Evolutionary conservation across 2,113 vertebrate species (phyloP), one percentile per base, ranked within the genome.

Genomic region (Leucopternis melanops): DNA sequence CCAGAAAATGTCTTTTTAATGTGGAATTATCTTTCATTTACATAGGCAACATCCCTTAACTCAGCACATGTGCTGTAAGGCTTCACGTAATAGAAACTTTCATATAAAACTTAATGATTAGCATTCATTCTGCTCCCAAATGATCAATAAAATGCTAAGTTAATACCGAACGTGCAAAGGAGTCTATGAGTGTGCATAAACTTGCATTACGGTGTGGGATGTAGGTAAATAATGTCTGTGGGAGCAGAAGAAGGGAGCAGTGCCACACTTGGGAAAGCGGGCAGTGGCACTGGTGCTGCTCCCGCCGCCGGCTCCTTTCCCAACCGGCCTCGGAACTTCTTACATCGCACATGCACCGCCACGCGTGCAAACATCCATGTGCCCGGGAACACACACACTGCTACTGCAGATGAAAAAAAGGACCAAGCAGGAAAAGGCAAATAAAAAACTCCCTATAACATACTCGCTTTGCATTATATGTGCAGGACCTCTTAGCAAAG

Each of bases 1-100:
- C 31, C 74, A 93, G 77, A 92, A 96, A 95, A 89, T 52, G 62
- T 81, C 77, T 93, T 94, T 88, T 90, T 88, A 97, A 88, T 61
- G 42, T 89, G 80, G 91, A 97, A 94, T 96, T 94, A 92, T 93
- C 72, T 96, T 95, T 58, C 90, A 86, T 96, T 96, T 96, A 79
- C 91, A 86, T 69, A 85, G 80, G 86, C 90, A 89, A 58, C 93
- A 79, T 95, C 93, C 78, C 82, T 94, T 94, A 95, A 92, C 59
- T 88, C 23, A 9, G 38, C 69, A 81, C 83, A 75, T 78, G 75
- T 92, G 67, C 75, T 93, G 9, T 75, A 88, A 74, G 58, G 61
- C 80, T 89, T 84, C n/a, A 49, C 0, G 22, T 88, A 87, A 95
- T 70, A 94, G 93, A 93, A 96, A 88, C 75, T 73, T 42, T 70